Evolutionary conservation across 2,888 invertebrate genomes (phyloP).

Genomic region (Timandra comae): DNA sequence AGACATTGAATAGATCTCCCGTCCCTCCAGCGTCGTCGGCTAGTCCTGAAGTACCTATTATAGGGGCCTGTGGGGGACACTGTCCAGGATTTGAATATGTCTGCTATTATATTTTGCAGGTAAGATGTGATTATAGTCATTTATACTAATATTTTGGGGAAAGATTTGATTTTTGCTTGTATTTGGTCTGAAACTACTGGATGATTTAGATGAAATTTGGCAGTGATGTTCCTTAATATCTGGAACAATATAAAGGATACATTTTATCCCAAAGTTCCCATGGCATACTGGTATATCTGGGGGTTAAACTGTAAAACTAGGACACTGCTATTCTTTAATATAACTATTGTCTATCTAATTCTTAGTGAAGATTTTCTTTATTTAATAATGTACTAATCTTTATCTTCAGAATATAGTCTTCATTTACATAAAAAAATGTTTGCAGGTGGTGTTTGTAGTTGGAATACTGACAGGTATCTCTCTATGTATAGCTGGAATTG

Average conservation of each 20-base stretch:
- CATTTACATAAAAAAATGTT: too few species aligned
- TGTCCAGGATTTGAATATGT: slow-evolving; percentile 83
- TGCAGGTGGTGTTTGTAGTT: slow-evolving; percentile 81
- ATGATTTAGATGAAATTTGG: background rate
- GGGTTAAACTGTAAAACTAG: background rate
- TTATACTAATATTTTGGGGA: too few species aligned
- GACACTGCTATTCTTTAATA: too few species aligned
- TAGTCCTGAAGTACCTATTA: slow-evolving; percentile 73
- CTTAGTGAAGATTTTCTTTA: too few species aligned
- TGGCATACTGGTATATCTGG: background rate
- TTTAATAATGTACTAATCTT: too few species aligned
- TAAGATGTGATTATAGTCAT: too few species aligned
- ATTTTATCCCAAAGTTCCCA: background rate
- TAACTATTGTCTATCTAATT: too few species aligned
- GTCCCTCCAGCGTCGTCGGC: slow-evolving; percentile 50
- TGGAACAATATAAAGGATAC: too few species aligned
- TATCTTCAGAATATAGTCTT: too few species aligned
- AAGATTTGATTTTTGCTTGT: too few species aligned
- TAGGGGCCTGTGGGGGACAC: slow-evolving; percentile 82
- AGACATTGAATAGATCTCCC: slow-evolving; percentile 39
- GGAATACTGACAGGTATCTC: slow-evolving; percentile 81
- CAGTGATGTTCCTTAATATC: background rate
- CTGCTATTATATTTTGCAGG: slow-evolving; percentile 83
- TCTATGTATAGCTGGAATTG: slow-evolving; percentile 80
- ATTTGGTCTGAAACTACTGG: too few species aligned